phyloP scores from a whole-genome alignment of 1,140 invertebrate species.

The Drosophila parabipectinata region DNA sequence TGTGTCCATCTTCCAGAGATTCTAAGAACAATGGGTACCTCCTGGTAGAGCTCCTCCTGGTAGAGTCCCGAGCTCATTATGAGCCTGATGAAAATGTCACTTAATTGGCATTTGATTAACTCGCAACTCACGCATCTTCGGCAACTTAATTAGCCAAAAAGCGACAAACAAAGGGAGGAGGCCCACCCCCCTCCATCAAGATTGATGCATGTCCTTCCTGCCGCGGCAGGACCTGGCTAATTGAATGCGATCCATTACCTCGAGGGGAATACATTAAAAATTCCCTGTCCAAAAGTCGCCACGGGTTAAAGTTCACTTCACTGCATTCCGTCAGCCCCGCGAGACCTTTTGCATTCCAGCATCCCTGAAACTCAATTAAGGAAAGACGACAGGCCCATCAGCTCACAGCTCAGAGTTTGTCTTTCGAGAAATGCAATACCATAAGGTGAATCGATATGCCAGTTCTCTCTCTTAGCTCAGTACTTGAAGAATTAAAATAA shows the following conservation, averaged over 20 bases:
- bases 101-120: constrained; percentile 57
- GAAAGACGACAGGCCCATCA: neutral
- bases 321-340: no score
- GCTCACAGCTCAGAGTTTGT: constrained; percentile 4
- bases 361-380: constrained; percentile 27
- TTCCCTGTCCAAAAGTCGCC: constrained; percentile 16
- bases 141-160: constrained; percentile 39
- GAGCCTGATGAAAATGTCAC: constrained; percentile 27
- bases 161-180: neutral
- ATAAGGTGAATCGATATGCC: neutral
- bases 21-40: no score
- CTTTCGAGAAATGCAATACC: constrained; percentile 13
- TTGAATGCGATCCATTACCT: constrained; percentile 52
- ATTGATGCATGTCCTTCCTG: constrained; percentile 26
- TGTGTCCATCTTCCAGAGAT: constrained; percentile 11
- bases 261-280: constrained; percentile 19
- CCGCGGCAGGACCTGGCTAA: constrained; percentile 20
- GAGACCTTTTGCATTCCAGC: neutral
- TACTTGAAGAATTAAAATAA: neutral
- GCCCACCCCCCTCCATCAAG: neutral
- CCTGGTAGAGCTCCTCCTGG: neutral
- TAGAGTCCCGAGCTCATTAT: constrained; percentile 19
- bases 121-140: constrained; percentile 38
- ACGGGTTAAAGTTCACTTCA: constrained; percentile 8
- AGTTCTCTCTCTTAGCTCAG: no score